These are phyloP conservation scores for Sebastes schlegelii DNA, from an alignment of 2,113 vertebrate species.

Conservation along the genomic window DNA sequence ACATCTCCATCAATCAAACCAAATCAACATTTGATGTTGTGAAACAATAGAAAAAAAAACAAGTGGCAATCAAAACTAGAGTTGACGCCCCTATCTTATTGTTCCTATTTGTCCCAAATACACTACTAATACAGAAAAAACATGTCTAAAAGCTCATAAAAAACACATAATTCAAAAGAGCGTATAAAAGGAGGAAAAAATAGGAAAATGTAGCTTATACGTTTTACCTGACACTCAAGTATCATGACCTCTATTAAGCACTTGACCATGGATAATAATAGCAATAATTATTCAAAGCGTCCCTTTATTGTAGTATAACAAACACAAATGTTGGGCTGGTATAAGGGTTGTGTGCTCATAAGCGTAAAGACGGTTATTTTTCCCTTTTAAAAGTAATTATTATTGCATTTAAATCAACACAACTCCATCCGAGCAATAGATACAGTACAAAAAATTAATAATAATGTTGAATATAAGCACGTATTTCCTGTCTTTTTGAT, in stretches of 20 bases:
- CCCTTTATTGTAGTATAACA: conserved; percentile 58
- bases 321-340: conserved; percentile 60
- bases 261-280: conserved; percentile 34
- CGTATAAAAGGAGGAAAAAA: conserved; percentile 19
- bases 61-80: not conserved
- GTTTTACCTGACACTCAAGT: conserved; percentile 30
- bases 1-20: conserved; percentile 43
- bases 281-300: conserved; percentile 16
- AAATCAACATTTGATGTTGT: conserved; percentile 33
- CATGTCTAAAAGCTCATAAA: conserved; percentile 18
- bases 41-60: conserved; percentile 20
- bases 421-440: conserved; percentile 19
- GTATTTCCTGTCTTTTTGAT: too few species aligned
- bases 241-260: conserved; percentile 40
- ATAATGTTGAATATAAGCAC: too few species aligned
- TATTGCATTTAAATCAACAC: conserved; percentile 53
- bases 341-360: conserved; percentile 79
- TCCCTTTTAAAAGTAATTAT: conserved; percentile 25
- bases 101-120: conserved; percentile 1
- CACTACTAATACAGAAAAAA: conserved; percentile 33
- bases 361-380: conserved; percentile 45
- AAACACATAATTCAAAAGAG: conserved; percentile 35
- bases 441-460: not conserved
- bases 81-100: not conserved
- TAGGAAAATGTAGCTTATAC: conserved; percentile 32